phyloP scores from a whole-genome alignment of 2,888 invertebrate species.

The Napeogenes sylphis region DNA sequence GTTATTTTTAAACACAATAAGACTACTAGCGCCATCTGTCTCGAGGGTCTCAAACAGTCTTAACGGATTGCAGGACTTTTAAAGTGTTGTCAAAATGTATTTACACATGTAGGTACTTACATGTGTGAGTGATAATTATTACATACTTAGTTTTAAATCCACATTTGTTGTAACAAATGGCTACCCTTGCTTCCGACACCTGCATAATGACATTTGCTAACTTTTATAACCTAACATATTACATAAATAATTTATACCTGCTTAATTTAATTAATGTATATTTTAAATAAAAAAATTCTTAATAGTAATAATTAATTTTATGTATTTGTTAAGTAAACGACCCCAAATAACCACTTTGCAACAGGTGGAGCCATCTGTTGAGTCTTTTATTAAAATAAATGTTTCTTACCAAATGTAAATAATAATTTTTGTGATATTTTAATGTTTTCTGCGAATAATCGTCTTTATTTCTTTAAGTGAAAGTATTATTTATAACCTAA shows the following conservation, averaged over 20 bases:
- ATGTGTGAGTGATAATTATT: not conserved
- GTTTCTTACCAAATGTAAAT: not conserved
- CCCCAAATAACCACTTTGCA: constrained; percentile 19
- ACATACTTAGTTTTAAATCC: constrained; percentile 17
- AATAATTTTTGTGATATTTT: not conserved
- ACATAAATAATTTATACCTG: too few relatives aligned
- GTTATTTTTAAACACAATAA: too few relatives aligned
- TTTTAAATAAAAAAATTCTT: too few relatives aligned
- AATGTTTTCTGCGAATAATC: not conserved
- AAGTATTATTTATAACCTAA: not conserved
- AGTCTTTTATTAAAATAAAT: constrained; percentile 2
- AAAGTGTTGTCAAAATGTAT: too few relatives aligned
- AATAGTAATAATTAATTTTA: not conserved
- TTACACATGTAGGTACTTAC: too few relatives aligned
- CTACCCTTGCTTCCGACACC: constrained; percentile 26
- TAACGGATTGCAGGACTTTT: too few relatives aligned
- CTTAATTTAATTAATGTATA: too few relatives aligned
- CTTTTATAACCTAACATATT: too few relatives aligned
- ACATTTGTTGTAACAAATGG: constrained; percentile 24
- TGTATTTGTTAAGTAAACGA: not conserved
- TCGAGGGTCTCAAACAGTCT: too few relatives aligned
- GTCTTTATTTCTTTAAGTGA: not conserved
- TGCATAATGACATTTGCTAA: constrained; percentile 11
- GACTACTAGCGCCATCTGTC: too few relatives aligned
- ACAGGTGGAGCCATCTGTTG: constrained; percentile 58